phyloP scores from a whole-genome alignment of 2,113 vertebrate species.

The Boulengeromyrus knoepffleri region DNA sequence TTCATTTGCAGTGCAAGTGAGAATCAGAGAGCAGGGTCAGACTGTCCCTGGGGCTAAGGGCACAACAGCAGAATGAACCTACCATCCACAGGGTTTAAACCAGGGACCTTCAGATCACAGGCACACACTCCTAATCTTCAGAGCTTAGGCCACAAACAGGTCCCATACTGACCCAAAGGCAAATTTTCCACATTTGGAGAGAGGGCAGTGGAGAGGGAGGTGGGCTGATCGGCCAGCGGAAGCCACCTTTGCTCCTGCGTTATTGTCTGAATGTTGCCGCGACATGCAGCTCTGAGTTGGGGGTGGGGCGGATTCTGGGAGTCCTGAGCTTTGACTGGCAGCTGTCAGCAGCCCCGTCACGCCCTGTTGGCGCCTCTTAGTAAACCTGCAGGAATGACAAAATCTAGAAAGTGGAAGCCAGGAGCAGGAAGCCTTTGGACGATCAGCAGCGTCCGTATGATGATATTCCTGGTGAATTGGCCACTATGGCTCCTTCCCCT shows the following conservation, averaged over 20 bases:
- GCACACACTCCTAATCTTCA: neutral
- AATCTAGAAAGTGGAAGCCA: neutral
- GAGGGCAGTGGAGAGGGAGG: slow-evolving; percentile 27
- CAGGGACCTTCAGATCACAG: neutral
- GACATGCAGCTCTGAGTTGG: slow-evolving; percentile 62
- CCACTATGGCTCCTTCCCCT: neutral
- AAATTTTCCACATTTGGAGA: neutral
- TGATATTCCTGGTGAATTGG: neutral
- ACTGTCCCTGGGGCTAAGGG: neutral
- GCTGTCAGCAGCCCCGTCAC: slow-evolving; percentile 21
- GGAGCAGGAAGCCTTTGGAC: neutral
- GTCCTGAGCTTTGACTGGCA: slow-evolving; percentile 31
- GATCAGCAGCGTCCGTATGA: neutral
- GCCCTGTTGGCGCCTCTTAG: neutral
- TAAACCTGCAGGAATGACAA: neutral
- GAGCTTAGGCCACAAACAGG: neutral
- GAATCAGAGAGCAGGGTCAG: neutral
- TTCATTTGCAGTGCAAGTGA: neutral
- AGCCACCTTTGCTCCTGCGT: slow-evolving; percentile 73
- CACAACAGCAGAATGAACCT: neutral
- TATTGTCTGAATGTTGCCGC: slow-evolving; percentile 90
- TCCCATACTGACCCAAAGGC: neutral
- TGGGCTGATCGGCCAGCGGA: slow-evolving; percentile 49
- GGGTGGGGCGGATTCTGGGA: slow-evolving; percentile 27
- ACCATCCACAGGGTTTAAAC: neutral